Percentiles rank a stretch among this genome's conserved stretches.
These are phyloP conservation scores for Rhodeus uyekii DNA, from an alignment of 2,797 vertebrate genomes.

Conservation along the genomic window DNA sequence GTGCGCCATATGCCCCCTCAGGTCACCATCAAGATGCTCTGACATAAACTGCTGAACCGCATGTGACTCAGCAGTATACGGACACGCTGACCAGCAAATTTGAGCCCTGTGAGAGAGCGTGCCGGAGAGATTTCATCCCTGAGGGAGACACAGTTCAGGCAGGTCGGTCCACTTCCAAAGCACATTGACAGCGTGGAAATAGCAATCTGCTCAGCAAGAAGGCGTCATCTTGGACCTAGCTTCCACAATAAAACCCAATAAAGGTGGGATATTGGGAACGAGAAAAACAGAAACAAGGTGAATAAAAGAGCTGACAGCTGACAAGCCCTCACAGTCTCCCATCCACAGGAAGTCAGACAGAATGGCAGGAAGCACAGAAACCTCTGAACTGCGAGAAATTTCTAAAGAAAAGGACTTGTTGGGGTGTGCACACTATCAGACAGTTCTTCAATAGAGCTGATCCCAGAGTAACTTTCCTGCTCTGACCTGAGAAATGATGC, in stretches of 20 bases:
- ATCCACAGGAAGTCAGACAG: slow-evolving; percentile 52
- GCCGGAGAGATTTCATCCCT: slow-evolving; percentile 72
- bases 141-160: slow-evolving; percentile 56
- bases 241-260: slow-evolving; percentile 41
- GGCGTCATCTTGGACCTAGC: slow-evolving; percentile 45
- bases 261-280: slow-evolving; percentile 54
- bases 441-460: slow-evolving; percentile 24
- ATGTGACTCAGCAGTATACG: slow-evolving; percentile 59
- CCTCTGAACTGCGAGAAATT: slow-evolving; percentile 27
- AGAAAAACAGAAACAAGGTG: slow-evolving; percentile 27
- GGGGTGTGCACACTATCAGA: slow-evolving; percentile 16
- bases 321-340: slow-evolving; percentile 10
- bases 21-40: slow-evolving; percentile 4
- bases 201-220: slow-evolving; percentile 69
- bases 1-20: neutral
- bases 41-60: slow-evolving; percentile 29
- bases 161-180: slow-evolving; percentile 11
- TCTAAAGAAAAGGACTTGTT: slow-evolving; percentile 24
- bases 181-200: slow-evolving; percentile 75
- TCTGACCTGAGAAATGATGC: neutral
- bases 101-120: slow-evolving; percentile 60
- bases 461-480: slow-evolving; percentile 8
- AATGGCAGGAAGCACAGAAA: slow-evolving; percentile 21
- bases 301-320: slow-evolving; percentile 55
- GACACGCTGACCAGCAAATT: slow-evolving; percentile 67